A percentile compares a stretch with the other conserved stretches of the same genome.
Conservation (phyloP, 1,140 invertebrate species). For the Formica exsecta region DNA sequence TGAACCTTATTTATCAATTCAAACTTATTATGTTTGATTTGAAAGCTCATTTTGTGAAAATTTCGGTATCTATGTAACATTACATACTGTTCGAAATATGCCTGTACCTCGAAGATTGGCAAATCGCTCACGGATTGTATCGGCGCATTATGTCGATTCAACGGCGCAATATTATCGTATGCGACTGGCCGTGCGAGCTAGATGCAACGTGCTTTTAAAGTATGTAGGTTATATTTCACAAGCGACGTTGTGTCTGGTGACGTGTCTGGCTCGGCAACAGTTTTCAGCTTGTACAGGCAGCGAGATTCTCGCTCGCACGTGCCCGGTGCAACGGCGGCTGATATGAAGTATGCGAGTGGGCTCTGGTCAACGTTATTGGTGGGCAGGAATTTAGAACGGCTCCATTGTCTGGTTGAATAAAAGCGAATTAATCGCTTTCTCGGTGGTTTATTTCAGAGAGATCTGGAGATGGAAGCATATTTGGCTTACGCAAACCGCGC, state of each 20-base stretch:
- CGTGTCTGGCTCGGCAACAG: constrained; percentile 74
- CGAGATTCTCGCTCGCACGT: constrained; percentile 66
- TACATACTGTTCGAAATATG: constrained; percentile 12
- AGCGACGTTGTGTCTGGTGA: constrained; percentile 76
- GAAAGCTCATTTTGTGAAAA: neutral
- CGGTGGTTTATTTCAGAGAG: constrained; percentile 34
- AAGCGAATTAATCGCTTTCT: constrained; percentile 69
- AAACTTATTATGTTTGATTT: neutral
- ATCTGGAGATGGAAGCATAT: neutral
- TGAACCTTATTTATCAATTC: neutral
- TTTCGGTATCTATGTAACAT: neutral
- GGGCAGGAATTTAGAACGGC: constrained; percentile 75
- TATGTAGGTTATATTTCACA: constrained; percentile 77
- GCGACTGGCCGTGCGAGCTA: constrained; percentile 44
- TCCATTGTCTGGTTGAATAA: constrained; percentile 71
- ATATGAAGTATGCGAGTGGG: constrained; percentile 17
- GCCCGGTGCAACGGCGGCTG: constrained; percentile 19
- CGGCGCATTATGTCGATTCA: constrained; percentile 31
- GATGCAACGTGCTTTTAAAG: constrained; percentile 63
- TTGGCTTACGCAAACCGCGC: neutral
- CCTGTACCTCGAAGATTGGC: constrained; percentile 2
- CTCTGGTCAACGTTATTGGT: constrained; percentile 65
- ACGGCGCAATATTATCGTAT: constrained; percentile 11
- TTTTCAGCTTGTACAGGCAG: constrained; percentile 57
- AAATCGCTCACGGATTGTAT: constrained; percentile 34